These are phyloP conservation scores for Theocolax elegans DNA, from an alignment of 1,140 invertebrate genomes.

Conservation along the genomic window DNA sequence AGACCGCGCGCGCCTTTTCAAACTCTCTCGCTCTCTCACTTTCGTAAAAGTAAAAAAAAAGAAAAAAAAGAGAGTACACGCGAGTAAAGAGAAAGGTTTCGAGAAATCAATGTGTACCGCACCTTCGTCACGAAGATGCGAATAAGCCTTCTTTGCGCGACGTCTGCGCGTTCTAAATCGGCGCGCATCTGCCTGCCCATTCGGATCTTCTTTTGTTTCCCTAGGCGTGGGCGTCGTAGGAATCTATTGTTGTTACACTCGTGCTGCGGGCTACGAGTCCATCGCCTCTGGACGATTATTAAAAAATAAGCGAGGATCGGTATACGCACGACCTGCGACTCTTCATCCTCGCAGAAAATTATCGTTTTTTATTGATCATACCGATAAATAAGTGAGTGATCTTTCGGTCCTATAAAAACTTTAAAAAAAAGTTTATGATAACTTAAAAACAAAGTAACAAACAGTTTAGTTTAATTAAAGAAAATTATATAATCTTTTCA, in stretches of 20 bases:
- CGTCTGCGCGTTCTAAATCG: slow-evolving; percentile 39
- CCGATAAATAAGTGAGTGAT: too few relatives aligned
- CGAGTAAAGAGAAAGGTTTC: slow-evolving; percentile 8
- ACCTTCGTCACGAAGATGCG: slow-evolving; percentile 45
- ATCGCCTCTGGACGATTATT: too few relatives aligned
- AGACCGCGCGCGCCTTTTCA: not conserved
- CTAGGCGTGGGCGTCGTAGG: slow-evolving; percentile 32
- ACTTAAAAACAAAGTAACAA: too few relatives aligned
- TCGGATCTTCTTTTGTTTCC: slow-evolving; percentile 12
- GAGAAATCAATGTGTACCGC: slow-evolving; percentile 31
- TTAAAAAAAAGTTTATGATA: too few relatives aligned
- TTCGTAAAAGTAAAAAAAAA: not conserved
- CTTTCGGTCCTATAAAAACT: too few relatives aligned
- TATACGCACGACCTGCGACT: too few relatives aligned
- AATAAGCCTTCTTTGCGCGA: not conserved
- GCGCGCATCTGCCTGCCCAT: slow-evolving; percentile 15
- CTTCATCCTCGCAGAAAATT: too few relatives aligned
- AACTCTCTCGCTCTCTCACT: not conserved
- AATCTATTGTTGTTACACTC: slow-evolving; percentile 40
- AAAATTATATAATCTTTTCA: too few relatives aligned
- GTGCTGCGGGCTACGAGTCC: too few relatives aligned
- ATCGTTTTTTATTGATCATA: too few relatives aligned
- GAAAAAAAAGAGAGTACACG: not conserved
- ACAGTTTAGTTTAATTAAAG: too few relatives aligned
- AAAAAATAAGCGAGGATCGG: too few relatives aligned